Evolutionary conservation across 53 echinoderm and acorn worm species (phyloP), one percentile per base, ranked within the genome.

Genomic region (Actinopyga echinites): DNA sequence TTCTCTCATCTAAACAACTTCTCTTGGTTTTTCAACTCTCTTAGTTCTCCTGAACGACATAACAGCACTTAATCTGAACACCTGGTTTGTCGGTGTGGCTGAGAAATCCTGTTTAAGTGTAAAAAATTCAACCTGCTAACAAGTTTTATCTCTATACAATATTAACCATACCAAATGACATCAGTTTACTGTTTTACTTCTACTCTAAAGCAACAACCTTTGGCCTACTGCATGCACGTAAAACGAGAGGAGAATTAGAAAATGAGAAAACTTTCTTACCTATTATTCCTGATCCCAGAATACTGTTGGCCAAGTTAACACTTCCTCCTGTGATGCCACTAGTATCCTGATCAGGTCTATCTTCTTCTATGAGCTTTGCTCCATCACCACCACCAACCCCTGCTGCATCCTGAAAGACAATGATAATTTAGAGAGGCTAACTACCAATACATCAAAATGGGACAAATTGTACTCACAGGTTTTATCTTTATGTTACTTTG

Each of bases 271-370:
- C 15, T 64, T 28, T 58, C 85, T 74, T 86, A 97, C 97, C 97
- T 56, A 97, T 92, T 40, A 97, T 94, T 36, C 97, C 97, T 12
- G 97, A 97, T 59, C 94, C 97, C 22, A 97, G 75, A 24, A 97
- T 97, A 79, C 97, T 97, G 69, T 97, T 97, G 43, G 93, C 94
- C 43, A 92, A 88, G 67, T 97, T 94, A 68, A 97, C 86, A 73
- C 92, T 92, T 6, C 90, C 92, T 21, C 97, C 94, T 0, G 90
- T 62, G 22, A 93, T 86, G 30, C 93, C 89, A 30, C 93, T 96
- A 23, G 84, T 86, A 23, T 86, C 89, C 49, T 55, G 44, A 21
- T 67, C 69, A 20, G 33, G 3, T 4, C 21, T 75, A 24, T 75
- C 85, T 30, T 85, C 85, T 44, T 85, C 85, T 21, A 85, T 75